Evolutionary conservation across 2,888 invertebrate species (phyloP).

Genomic region (Kryphioiulus occultus): DNA sequence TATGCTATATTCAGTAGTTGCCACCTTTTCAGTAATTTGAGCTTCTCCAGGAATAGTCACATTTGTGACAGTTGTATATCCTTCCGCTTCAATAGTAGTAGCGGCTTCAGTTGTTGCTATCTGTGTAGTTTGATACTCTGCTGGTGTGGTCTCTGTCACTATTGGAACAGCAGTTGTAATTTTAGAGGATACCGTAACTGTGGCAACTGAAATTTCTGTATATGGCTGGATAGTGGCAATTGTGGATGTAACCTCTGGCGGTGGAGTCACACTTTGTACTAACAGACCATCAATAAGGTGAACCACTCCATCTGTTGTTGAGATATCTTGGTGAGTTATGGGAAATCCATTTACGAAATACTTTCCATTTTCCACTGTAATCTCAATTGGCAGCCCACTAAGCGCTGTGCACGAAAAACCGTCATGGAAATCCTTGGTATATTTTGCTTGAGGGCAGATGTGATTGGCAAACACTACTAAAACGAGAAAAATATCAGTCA

Average conservation of each 20-base stretch:
- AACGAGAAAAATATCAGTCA: background rate
- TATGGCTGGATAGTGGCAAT: background rate
- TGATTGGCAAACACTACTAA: slow-evolving; percentile 33
- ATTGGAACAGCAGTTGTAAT: background rate
- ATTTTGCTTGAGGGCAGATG: slow-evolving; percentile 35
- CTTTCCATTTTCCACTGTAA: background rate
- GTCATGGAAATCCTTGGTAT: slow-evolving; percentile 33
- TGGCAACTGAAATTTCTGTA: background rate
- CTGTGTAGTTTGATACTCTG: background rate
- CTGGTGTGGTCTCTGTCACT: background rate
- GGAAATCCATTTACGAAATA: slow-evolving; percentile 47
- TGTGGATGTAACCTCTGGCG: background rate
- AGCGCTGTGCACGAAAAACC: slow-evolving; percentile 44
- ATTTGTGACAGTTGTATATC: background rate
- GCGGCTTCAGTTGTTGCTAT: slow-evolving; percentile 20
- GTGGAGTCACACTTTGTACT: background rate
- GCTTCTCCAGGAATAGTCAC: slow-evolving; percentile 29
- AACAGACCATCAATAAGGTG: slow-evolving; percentile 43
- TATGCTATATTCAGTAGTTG: background rate
- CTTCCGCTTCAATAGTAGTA: background rate
- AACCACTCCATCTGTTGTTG: slow-evolving; percentile 44
- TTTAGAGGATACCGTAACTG: background rate
- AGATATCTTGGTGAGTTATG: slow-evolving; percentile 34
- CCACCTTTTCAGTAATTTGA: background rate
- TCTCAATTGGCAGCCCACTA: slow-evolving; percentile 22